These are phyloP conservation scores for Glareola pratincola DNA, from an alignment of 2,113 vertebrate genomes.

Conservation along the genomic window DNA sequence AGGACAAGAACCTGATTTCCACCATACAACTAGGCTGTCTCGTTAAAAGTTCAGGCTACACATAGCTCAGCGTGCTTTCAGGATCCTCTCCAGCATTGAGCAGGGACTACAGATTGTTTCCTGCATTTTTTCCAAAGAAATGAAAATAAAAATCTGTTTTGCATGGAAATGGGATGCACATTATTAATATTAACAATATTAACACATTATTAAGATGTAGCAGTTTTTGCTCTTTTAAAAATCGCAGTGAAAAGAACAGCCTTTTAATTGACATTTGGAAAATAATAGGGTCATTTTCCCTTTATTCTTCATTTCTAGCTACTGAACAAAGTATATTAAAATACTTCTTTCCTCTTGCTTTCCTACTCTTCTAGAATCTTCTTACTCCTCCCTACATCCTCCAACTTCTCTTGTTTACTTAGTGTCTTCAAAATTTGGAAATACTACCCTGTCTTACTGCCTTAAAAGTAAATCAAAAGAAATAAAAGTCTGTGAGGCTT, in stretches of 20 bases:
- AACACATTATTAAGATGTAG: neutral
- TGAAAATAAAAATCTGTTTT: neutral
- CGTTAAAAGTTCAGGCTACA: neutral
- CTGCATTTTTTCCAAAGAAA: neutral
- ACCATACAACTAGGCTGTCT: neutral
- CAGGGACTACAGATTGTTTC: neutral
- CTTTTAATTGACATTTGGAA: neutral
- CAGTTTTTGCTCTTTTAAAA: constrained; percentile 1
- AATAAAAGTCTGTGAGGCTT: neutral
- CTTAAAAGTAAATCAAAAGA: neutral
- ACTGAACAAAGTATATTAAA: neutral
- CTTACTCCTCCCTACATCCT: neutral
- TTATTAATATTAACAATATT: too few relatives aligned
- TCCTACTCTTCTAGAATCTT: neutral
- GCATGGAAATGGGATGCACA: neutral
- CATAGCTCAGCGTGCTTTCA: neutral
- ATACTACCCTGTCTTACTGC: neutral
- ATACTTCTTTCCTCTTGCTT: neutral
- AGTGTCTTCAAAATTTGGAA: neutral
- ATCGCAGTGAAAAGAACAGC: neutral
- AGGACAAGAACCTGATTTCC: neutral
- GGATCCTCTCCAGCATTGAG: neutral
- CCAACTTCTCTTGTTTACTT: neutral
- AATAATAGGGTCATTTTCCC: neutral
- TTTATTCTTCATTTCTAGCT: neutral